Evolutionary conservation across 2,797 vertebrate genomes (phyloP).

Genomic region (Strix occidentalis): DNA sequence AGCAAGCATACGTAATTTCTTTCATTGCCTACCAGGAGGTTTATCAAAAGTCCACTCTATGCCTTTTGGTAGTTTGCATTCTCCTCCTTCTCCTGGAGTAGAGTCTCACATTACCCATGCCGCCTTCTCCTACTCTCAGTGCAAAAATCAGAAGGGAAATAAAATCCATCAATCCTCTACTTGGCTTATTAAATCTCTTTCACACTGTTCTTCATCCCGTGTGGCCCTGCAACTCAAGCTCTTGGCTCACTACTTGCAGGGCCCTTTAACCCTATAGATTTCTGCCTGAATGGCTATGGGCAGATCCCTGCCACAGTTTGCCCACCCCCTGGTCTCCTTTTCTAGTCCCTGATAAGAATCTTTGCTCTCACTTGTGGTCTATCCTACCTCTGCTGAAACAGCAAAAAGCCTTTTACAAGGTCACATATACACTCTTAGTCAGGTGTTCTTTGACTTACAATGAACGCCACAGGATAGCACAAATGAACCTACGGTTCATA

Average conservation of each 20-base stretch:
- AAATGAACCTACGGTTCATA: neutral
- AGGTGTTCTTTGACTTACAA: neutral
- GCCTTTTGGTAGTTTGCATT: neutral
- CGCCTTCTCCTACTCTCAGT: neutral
- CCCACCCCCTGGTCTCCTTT: neutral
- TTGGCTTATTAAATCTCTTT: neutral
- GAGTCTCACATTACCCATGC: neutral
- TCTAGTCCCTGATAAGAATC: neutral
- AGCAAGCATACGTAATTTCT: neutral
- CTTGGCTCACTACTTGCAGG: neutral
- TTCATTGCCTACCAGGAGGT: neutral
- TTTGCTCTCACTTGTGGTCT: neutral
- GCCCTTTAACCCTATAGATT: neutral
- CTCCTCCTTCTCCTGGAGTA: neutral
- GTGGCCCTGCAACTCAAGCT: neutral
- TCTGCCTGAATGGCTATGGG: neutral
- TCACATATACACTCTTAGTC: neutral
- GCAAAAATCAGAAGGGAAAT: slow-evolving; percentile 16
- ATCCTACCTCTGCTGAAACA: neutral
- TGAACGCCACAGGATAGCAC: neutral
- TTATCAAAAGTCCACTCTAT: neutral
- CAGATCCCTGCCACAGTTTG: neutral
- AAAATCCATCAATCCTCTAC: slow-evolving; percentile 7
- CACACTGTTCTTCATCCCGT: neutral
- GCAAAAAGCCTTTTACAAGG: neutral